Conservation (phyloP, 2,888 invertebrate genomes). For the Caenorhabditis plicata region DNA sequence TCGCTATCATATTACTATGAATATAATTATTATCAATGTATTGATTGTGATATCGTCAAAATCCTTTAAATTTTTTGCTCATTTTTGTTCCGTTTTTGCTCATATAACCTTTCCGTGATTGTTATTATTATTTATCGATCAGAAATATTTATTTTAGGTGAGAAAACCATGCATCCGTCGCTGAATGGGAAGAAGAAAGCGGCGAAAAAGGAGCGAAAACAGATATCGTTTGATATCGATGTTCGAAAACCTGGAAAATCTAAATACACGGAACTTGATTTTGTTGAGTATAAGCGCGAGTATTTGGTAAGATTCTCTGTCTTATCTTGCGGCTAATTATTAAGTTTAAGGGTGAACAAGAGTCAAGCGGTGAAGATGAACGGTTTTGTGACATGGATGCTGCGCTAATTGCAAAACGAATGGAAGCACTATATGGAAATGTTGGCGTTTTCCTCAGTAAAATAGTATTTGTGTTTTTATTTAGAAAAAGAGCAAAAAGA, state of each 20-base stretch:
- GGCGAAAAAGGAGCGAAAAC: constrained; percentile 4
- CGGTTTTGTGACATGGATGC: constrained; percentile 3
- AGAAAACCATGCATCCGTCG: too few species aligned
- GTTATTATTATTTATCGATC: too few species aligned
- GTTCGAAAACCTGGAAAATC: constrained; percentile 20
- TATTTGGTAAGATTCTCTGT: too few species aligned
- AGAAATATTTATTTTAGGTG: too few species aligned
- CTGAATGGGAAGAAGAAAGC: constrained; percentile 23
- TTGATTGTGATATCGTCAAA: too few species aligned
- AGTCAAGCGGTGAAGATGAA: neutral
- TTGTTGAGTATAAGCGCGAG: constrained; percentile 6
- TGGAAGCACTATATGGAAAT: constrained; percentile 14
- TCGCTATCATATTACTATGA: too few species aligned
- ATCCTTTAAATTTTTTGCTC: too few species aligned
- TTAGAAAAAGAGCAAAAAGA: constrained; percentile 2
- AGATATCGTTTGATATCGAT: constrained; percentile 6
- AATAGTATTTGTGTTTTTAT: neutral
- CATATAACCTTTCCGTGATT: too few species aligned
- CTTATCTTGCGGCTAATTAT: too few species aligned
- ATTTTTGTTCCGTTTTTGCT: constrained; percentile 2
- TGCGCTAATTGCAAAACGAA: constrained; percentile 6
- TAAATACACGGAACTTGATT: constrained; percentile 22
- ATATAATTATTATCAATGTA: too few species aligned
- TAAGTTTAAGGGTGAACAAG: neutral
- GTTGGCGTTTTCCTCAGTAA: neutral